phyloP scores from a whole-genome alignment of 2,888 invertebrate species.

The Galeopsomyia nigrocyanea region DNA sequence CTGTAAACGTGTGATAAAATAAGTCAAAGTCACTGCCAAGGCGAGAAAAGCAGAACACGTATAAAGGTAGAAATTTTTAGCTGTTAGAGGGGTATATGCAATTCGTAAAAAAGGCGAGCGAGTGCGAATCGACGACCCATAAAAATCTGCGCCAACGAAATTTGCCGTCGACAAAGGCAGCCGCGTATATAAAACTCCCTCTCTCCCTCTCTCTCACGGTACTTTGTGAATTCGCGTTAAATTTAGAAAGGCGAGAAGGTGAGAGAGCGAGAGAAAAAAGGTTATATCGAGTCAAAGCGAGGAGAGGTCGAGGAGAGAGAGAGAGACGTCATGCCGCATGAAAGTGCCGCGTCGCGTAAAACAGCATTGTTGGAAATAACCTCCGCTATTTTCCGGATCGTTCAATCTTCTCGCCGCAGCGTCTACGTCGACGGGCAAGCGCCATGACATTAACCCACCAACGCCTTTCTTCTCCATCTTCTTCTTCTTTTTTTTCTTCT shows the following conservation, averaged over 20 bases:
- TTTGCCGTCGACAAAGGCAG: too few relatives aligned
- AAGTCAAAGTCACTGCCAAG: too few relatives aligned
- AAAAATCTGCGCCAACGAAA: too few relatives aligned
- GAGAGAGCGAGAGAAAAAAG: conserved; percentile 13
- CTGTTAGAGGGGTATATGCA: too few relatives aligned
- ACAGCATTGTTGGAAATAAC: conserved; percentile 42
- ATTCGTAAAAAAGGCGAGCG: too few relatives aligned
- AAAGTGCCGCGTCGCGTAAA: conserved; percentile 20
- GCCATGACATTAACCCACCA: conserved; percentile 29
- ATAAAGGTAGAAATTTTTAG: too few relatives aligned
- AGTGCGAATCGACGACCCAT: too few relatives aligned
- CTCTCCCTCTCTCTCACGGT: too few relatives aligned
- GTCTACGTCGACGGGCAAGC: neutral
- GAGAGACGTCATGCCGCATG: conserved; percentile 18
- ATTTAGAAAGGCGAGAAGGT: conserved; percentile 6
- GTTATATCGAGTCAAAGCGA: conserved; percentile 36
- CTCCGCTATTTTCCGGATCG: conserved; percentile 38
- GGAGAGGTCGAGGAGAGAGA: conserved; percentile 22
- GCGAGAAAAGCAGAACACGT: too few relatives aligned
- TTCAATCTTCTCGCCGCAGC: conserved; percentile 42
- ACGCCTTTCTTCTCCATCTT: neutral
- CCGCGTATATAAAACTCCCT: too few relatives aligned
- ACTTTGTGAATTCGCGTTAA: conserved; percentile 7
- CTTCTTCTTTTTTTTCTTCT: neutral
- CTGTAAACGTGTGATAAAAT: too few relatives aligned